Conservation (phyloP, 2,797 vertebrate species). For the Pipistrellus pygmaeus region DNA sequence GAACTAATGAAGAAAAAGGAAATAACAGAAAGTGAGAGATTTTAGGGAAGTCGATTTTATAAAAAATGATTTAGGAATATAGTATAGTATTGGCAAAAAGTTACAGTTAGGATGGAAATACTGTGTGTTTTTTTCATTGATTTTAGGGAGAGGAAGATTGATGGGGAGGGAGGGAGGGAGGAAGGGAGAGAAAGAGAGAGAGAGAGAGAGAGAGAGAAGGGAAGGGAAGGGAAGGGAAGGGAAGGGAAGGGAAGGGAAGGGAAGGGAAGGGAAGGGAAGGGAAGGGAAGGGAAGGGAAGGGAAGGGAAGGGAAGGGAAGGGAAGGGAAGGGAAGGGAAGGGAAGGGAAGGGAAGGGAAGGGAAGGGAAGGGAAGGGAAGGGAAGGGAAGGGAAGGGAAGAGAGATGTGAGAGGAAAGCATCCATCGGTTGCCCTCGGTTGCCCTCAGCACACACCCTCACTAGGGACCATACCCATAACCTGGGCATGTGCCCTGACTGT, state of each 20-base stretch:
- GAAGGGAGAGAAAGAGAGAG: neutral
- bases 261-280: too few relatives aligned
- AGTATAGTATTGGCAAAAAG: neutral
- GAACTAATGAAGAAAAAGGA: neutral
- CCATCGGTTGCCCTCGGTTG: neutral
- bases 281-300: too few relatives aligned
- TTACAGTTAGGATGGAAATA: neutral
- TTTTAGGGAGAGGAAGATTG: neutral
- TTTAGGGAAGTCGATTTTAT: neutral
- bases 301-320: too few relatives aligned
- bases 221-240: too few relatives aligned
- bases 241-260: too few relatives aligned
- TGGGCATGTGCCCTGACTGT: neutral
- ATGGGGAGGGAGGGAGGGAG: neutral
- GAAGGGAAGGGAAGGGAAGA: neutral
- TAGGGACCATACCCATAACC: neutral
- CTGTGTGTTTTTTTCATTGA: neutral
- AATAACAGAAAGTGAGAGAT: conserved; percentile 14
- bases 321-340: too few relatives aligned
- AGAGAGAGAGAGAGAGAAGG: neutral
- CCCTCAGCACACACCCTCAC: neutral
- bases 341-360: neutral
- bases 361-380: neutral
- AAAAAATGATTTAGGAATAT: neutral
- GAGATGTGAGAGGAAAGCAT: neutral